Evolutionary conservation across 92 coral and sea anemone genomes (phyloP).

Genomic region (Parazoanthus atlanticus): DNA sequence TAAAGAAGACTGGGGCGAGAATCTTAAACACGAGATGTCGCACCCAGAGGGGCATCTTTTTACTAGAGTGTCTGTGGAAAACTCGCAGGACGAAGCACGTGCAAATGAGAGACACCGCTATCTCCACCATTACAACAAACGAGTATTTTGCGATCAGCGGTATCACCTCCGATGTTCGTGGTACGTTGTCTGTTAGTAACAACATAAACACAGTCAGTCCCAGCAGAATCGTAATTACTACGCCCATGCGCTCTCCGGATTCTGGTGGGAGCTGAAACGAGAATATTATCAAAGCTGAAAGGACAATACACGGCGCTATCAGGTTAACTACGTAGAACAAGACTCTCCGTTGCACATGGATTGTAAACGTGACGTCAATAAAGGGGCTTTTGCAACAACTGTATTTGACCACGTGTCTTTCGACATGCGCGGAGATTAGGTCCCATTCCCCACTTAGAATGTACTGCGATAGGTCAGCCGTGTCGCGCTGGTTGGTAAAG

Average conservation of each 20-base stretch:
- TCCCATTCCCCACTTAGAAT: conserved; percentile 97
- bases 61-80: conserved; percentile 85
- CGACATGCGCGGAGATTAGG: conserved; percentile 65
- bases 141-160: conserved; percentile 97
- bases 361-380: conserved; percentile 89
- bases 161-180: conserved; percentile 92
- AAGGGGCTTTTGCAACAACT: conserved; percentile 86
- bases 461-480: conserved; percentile 83
- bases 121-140: conserved; percentile 84
- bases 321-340: conserved; percentile 90
- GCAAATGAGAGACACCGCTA: conserved; percentile 72
- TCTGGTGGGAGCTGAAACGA: conserved; percentile 98
- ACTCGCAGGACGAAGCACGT: conserved; percentile 88
- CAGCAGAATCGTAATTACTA: conserved; percentile 85
- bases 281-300: conserved; percentile 83
- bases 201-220: conserved; percentile 98
- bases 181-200: conserved; percentile 92
- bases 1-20: conserved; percentile 85
- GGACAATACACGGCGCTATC: conserved; percentile 89
- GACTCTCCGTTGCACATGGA: conserved; percentile 81
- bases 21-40: conserved; percentile 85
- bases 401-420: conserved; percentile 68
- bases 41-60: conserved; percentile 85
- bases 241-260: conserved; percentile 96
- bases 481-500: conserved; percentile 62